Percentiles rank a stretch among this genome's conserved stretches.
phyloP scores from a whole-genome alignment of 2,113 vertebrate genomes.

The Oncorhynchus gorbuscha region DNA sequence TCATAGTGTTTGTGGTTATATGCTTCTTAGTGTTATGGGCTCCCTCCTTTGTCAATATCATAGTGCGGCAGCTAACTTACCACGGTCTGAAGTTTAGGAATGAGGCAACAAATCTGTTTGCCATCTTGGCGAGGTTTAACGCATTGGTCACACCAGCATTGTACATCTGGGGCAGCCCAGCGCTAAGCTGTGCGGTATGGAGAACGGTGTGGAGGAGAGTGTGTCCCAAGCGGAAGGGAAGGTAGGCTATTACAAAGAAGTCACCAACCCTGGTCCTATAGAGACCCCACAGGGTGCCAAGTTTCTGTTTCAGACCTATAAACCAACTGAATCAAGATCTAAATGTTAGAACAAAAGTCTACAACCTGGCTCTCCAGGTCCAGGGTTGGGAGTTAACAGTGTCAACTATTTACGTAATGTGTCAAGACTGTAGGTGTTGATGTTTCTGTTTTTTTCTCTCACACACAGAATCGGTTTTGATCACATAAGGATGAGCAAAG shows the following conservation, averaged over 20 bases:
- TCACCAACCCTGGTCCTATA: not conserved
- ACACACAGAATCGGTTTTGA: not conserved
- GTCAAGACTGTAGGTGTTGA: not conserved
- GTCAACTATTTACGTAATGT: not conserved
- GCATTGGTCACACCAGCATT: slow-evolving; percentile 70
- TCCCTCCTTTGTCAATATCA: slow-evolving; percentile 76
- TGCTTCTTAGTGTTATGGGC: slow-evolving; percentile 73
- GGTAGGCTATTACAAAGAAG: slow-evolving; percentile 28
- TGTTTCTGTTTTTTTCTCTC: not conserved
- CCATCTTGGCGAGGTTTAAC: slow-evolving; percentile 72
- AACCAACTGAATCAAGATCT: not conserved
- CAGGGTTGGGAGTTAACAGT: not conserved
- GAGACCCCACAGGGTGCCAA: not conserved
- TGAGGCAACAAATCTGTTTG: slow-evolving; percentile 74
- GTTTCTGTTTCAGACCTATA: not conserved
- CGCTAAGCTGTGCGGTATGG: slow-evolving; percentile 67
- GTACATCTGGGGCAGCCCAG: slow-evolving; percentile 75
- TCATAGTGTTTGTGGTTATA: slow-evolving; percentile 76
- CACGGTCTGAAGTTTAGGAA: slow-evolving; percentile 67
- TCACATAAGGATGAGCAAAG: not conserved
- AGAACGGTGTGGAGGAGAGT: slow-evolving; percentile 55
- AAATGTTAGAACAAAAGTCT: not conserved
- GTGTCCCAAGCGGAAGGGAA: slow-evolving; percentile 32
- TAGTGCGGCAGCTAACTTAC: slow-evolving; percentile 64
- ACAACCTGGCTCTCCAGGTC: too few relatives aligned